These are phyloP conservation scores for Andrena cerasifolii DNA, from an alignment of 1,140 invertebrate species.

Conservation along the genomic window DNA sequence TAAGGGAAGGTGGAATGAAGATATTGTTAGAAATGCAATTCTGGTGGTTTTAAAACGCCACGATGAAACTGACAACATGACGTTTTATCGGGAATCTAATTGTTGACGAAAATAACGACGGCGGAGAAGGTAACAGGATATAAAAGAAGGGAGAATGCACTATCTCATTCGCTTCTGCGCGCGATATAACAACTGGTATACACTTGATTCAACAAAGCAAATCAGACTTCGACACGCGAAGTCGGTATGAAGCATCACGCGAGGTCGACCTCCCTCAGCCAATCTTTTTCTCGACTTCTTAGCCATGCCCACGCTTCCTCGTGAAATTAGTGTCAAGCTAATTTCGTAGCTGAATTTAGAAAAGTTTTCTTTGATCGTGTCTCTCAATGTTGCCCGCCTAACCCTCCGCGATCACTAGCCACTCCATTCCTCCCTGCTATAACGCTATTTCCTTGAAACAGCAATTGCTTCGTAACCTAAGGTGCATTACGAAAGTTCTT, in stretches of 20 bases:
- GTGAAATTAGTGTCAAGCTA: conserved; percentile 60
- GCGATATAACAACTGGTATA: conserved; percentile 63
- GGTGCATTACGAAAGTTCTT: conserved; percentile 40
- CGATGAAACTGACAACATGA: conserved; percentile 34
- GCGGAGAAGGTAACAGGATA: conserved; percentile 41
- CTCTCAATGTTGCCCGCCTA: conserved; percentile 21
- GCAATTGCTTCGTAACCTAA: conserved; percentile 43
- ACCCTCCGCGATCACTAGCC: conserved; percentile 1
- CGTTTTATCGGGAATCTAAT: conserved; percentile 59
- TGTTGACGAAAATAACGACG: conserved; percentile 61
- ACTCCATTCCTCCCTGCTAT: too few species aligned
- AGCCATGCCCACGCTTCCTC: conserved; percentile 43
- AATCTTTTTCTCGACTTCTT: conserved; percentile 57
- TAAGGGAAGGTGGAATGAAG: neutral
- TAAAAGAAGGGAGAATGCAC: conserved; percentile 57
- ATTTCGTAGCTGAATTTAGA: conserved; percentile 57
- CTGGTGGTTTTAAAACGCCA: neutral
- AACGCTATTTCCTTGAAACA: conserved; percentile 37
- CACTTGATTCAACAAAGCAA: conserved; percentile 82
- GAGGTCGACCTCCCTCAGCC: conserved; percentile 68
- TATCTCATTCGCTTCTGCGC: conserved; percentile 62
- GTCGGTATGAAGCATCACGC: conserved; percentile 79
- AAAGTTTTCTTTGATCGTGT: conserved; percentile 59
- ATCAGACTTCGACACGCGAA: conserved; percentile 82
- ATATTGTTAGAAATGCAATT: neutral